A percentile compares a stretch with the other conserved stretches of the same genome.
These are phyloP conservation scores for Loriculus beryllinus DNA, from an alignment of 2,797 vertebrate species.

Conservation along the genomic window DNA sequence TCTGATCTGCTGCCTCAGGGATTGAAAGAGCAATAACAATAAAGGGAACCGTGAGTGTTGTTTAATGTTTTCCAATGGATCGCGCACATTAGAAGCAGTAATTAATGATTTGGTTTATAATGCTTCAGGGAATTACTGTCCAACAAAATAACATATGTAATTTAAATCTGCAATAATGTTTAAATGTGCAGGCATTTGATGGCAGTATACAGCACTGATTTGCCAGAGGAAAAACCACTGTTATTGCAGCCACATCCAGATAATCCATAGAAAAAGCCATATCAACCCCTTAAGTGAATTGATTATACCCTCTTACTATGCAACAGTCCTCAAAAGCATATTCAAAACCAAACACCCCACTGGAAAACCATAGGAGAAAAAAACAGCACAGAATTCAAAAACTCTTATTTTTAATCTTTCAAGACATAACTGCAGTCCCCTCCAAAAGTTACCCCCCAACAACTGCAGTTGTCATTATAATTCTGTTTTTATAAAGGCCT, in stretches of 20 bases:
- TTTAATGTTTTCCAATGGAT: slow-evolving; percentile 70
- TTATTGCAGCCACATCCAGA: slow-evolving; percentile 60
- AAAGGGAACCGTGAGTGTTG: slow-evolving; percentile 37
- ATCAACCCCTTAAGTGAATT: slow-evolving; percentile 63
- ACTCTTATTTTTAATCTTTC: neutral
- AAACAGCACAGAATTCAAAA: slow-evolving; percentile 28
- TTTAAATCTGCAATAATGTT: slow-evolving; percentile 72
- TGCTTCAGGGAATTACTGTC: slow-evolving; percentile 68
- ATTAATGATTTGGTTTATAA: slow-evolving; percentile 75
- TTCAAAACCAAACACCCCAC: slow-evolving; percentile 38
- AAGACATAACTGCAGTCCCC: neutral
- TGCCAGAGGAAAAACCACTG: slow-evolving; percentile 35
- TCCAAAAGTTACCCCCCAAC: neutral
- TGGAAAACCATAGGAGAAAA: slow-evolving; percentile 17
- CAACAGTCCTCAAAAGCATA: slow-evolving; percentile 45
- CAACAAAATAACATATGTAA: slow-evolving; percentile 70
- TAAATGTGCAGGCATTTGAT: slow-evolving; percentile 55
- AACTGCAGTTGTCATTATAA: neutral
- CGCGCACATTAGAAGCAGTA: slow-evolving; percentile 49
- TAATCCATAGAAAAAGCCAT: slow-evolving; percentile 58
- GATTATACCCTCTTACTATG: slow-evolving; percentile 18
- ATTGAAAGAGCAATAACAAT: slow-evolving; percentile 43
- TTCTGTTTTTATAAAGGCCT: neutral
- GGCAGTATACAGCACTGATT: slow-evolving; percentile 53
- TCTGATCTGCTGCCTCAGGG: slow-evolving; percentile 38